A percentile compares a stretch with the other conserved stretches of the same genome.
phyloP scores from a whole-genome alignment of 2,888 invertebrate species.

The Cheiracanthium punctorium region DNA sequence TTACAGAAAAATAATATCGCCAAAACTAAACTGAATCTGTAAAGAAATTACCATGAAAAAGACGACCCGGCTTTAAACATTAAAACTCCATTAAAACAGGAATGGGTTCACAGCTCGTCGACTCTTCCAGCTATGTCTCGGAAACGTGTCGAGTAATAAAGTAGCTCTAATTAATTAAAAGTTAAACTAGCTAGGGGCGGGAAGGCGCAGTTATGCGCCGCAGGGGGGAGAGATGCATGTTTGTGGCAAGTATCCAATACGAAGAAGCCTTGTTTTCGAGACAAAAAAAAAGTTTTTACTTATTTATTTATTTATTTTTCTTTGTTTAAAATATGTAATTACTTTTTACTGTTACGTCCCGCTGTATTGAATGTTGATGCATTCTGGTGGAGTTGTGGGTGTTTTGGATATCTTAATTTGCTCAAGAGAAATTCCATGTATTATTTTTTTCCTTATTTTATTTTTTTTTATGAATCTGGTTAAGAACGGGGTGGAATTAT shows the following conservation, averaged over 20 bases:
- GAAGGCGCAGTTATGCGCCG: neutral
- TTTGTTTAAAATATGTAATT: constrained; percentile 52
- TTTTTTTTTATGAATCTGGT: no score
- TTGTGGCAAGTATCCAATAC: constrained; percentile 67
- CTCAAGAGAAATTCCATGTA: no score
- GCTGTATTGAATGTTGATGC: no score
- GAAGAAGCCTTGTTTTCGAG: constrained; percentile 42
- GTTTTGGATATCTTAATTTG: no score
- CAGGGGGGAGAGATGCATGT: constrained; percentile 35
- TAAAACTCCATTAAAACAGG: constrained; percentile 67
- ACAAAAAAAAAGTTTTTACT: constrained; percentile 42
- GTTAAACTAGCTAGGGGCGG: constrained; percentile 51
- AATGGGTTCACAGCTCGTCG: constrained; percentile 51
- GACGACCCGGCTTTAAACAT: constrained; percentile 51
- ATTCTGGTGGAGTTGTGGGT: no score
- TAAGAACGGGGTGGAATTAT: no score
- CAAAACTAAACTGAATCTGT: constrained; percentile 13
- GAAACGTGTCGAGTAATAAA: constrained; percentile 67
- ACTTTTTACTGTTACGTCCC: no score
- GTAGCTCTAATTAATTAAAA: constrained; percentile 69
- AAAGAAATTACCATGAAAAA: constrained; percentile 22
- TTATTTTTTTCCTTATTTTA: no score
- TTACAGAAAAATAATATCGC: constrained; percentile 3
- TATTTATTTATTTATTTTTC: constrained; percentile 46
- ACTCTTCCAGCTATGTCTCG: constrained; percentile 40